Base-by-base conservation (phyloP, 1,140 invertebrate genomes). In the Colletes gigas region DNA sequence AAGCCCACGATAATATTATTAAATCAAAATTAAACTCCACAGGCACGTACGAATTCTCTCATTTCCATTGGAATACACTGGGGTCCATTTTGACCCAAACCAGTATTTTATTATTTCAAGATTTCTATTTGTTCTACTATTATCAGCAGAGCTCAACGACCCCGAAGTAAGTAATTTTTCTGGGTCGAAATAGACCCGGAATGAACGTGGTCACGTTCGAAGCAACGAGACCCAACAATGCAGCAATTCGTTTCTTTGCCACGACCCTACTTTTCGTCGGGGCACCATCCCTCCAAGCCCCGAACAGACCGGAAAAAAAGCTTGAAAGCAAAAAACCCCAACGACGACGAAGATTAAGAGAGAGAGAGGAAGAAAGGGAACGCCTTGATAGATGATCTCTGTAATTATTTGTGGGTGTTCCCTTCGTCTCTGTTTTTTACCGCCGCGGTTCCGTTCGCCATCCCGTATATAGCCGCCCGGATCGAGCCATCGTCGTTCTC, bases 351-450 rank as follows among this genome's bases (percentile, higher is more conserved):
- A 74, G 80, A 82, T 55, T 57, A 69, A 77, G 47, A 70, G 63
- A 30, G 15, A 55, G 65, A 52, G 54, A 30, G 4, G 54, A 17
- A 66, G 62, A 50, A 63, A 62, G 19, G 63, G 52, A 68, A 81
- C 47, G 68, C 6, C 54, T 74, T 88, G 88, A 88, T 88, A 76
- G 88, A 88, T 88, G 88, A 84, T 85, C 78, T 62, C 65, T 60
- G 86, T 83, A 89, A 89, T 89, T 89, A 89, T 89, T 88, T 88
- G 78, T 83, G 73, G 77, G 57, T 77, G 60, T 79, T 86, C 75
- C 62, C 71, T 82, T 57, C 52, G n/a, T 78, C 30, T 65, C 55
- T 65, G 78, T 76, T 87, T 85, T 74, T 78, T 30, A 63, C 57
- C 73, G 47, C 52, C 17, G 9, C 14, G 19, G 66, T 71, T 30